Evolutionary conservation across 2,888 invertebrate genomes (phyloP), one percentile per base, ranked within the genome.

Genomic region (Dasysyrphus albostriatus): DNA sequence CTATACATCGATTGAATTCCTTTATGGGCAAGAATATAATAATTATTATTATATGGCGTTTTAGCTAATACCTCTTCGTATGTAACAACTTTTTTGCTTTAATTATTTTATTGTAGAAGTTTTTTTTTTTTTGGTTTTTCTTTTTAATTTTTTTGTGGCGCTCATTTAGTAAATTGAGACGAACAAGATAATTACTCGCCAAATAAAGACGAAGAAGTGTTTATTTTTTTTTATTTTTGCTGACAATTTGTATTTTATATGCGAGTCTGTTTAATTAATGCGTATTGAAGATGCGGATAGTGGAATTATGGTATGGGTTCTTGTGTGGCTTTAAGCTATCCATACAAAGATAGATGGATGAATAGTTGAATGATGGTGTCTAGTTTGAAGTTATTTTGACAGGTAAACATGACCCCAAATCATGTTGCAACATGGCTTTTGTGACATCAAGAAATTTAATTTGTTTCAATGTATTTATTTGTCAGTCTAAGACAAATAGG

Each of bases 131-230:
- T n/a, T n/a, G 70, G 19, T 19, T 59, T 59, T 19, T 39, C 8
- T 8, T 14, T n/a, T n/a, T n/a, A n/a, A n/a, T n/a, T n/a, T n/a
- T n/a, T 54, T 29, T 77, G 73, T 78, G 85, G 78, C 85, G 78
- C 87, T 87, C 75, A 83, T 83, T 67, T 87, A 78, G 67, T 82
- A 65, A 83, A 83, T 75, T 87, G 78, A 87, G 87, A 58, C 47
- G 75, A 75, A 87, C 87, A 83, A 83, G 87, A 83, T 87, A 87
- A 87, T 87, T 87, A 87, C 83, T 78, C 75, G 75, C 83, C 87
- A 87, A 87, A 87, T 87, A 87, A 54, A 87, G 87, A 59, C 67
- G 78, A 74, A 32, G 69, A 37, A n/a, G 74, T 42, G 19, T 42
- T 42, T 59, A 61, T 70, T 63, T 72, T 61, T 37, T 39, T 39